Percentiles rank a stretch among this genome's conserved stretches.
phyloP scores from a whole-genome alignment of 1,140 invertebrate species.

The Trinorchestia longiramus region DNA sequence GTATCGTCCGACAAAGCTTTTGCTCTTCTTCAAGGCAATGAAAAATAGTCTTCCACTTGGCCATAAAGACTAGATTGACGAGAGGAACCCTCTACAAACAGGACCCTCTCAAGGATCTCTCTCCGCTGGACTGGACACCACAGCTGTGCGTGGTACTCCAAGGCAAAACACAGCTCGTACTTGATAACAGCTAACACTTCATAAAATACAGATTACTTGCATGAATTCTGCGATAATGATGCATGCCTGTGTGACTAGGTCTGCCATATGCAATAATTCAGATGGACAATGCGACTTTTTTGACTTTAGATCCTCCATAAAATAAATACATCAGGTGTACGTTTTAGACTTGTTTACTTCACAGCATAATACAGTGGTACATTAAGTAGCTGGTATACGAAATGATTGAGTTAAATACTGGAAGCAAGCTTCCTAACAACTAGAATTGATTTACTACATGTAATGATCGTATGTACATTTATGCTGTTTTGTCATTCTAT shows the following conservation, averaged over 20 bases:
- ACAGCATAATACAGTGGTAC: not conserved
- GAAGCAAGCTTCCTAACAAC: not conserved
- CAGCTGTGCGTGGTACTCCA: no score
- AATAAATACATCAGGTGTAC: not conserved
- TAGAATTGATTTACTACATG: not conserved
- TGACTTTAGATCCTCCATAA: no score
- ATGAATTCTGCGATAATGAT: no score
- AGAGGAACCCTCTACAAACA: not conserved
- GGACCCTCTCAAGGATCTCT: not conserved
- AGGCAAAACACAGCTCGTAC: no score
- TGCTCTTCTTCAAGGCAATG: not conserved
- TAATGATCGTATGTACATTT: not conserved
- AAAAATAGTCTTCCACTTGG: not conserved
- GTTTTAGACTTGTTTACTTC: not conserved
- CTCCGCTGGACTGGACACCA: no score
- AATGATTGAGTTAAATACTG: not conserved
- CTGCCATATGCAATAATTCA: not conserved
- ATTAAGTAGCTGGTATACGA: not conserved
- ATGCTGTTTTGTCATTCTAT: not conserved
- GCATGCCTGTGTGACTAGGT: no score
- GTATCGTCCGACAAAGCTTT: not conserved
- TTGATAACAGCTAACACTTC: no score
- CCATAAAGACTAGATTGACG: not conserved
- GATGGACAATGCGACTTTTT: not conserved
- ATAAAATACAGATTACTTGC: no score